A percentile compares a stretch with the other conserved stretches of the same genome.
Conservation (phyloP, 2,888 invertebrate species). For the Melanargia galathea region DNA sequence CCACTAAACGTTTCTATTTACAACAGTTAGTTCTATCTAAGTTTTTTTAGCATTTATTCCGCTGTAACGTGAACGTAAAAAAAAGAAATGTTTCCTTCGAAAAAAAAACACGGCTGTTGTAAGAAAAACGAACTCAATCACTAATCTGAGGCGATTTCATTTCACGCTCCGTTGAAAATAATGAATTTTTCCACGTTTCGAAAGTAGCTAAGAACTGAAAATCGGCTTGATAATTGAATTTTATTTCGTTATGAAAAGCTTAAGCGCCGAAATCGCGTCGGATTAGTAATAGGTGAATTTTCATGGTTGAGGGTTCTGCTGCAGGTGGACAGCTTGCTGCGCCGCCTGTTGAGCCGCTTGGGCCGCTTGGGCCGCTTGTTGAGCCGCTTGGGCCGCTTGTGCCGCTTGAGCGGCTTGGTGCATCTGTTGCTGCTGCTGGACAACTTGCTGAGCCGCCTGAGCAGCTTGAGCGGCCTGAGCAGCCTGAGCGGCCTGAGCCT, state of each 20-base stretch:
- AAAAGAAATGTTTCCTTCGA: constrained; percentile 18
- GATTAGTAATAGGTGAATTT: constrained; percentile 91
- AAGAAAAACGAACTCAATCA: constrained; percentile 53
- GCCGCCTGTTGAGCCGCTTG: constrained; percentile 59
- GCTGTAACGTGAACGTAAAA: constrained; percentile 42
- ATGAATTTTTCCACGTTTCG: constrained; percentile 39
- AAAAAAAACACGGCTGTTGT: constrained; percentile 40
- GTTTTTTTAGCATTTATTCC: constrained; percentile 51
- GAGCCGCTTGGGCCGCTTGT: constrained; percentile 51
- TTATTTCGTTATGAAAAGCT: constrained; percentile 33
- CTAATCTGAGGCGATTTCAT: constrained; percentile 77
- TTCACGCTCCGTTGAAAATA: constrained; percentile 54
- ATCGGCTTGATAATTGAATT: constrained; percentile 23
- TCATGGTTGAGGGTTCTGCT: constrained; percentile 86
- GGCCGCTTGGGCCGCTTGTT: constrained; percentile 60
- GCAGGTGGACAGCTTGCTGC: constrained; percentile 79
- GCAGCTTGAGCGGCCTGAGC: constrained; percentile 54
- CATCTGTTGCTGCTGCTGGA: constrained; percentile 67
- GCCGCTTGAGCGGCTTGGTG: constrained; percentile 57
- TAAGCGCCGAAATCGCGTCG: constrained; percentile 72
- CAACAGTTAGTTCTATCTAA: constrained; percentile 77
- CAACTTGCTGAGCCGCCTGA: constrained; percentile 54
- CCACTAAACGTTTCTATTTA: constrained; percentile 70
- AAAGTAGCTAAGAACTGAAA: constrained; percentile 14
- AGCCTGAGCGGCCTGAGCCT: constrained; percentile 55